Base-by-base conservation (phyloP, 2,113 vertebrate genomes). In the Protomyctophum bolini region DNA sequence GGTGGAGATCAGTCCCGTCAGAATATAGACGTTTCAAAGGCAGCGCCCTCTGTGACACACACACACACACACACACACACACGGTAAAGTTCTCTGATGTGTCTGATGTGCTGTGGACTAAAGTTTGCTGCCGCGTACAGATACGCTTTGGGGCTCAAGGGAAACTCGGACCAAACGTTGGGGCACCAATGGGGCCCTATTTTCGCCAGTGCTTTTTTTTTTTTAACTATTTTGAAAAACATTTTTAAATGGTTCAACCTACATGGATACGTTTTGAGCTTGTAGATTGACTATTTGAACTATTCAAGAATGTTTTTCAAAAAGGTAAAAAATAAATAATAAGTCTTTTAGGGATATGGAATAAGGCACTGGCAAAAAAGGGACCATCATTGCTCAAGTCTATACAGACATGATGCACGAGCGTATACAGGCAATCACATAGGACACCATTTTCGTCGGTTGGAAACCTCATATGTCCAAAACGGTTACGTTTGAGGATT, bases 11-110 rank as follows among this genome's bases (percentile, higher is more conserved):
- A 63, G 86, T 83, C 70, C 73, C 83, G 88, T 89, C 84, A 87
- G 82, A 87, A 85, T 77, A 83, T 77, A 83, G 60, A 79, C 68
- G 81, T 86, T 84, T 91, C 83, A 91, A 86, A 90, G 76, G 79
- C 86, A 76, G 79, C 74, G 79, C 63, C 78, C 70, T 81, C 47
- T 63, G 72, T 86, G 84, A 88, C 71, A 55, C 73, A 58, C 81
- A 41, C 33, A 21, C 88, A 70, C n/a, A n/a, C n/a, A n/a, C n/a
- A n/a, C n/a, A 88, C 71, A 55, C 73, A 58, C 81, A 41, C 33
- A 21, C 88, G 68, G 83, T 90, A 49, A 76, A 86, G 87, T 89
- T 86, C 68, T 80, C 75, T 29, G 70, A 81, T 41, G 33, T 41
- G 84, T 85, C 71, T 73, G 84, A 57, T 48, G 58, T 21, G 71